Evolutionary conservation across 2,888 invertebrate genomes (phyloP).

Genomic region (Digitonthophagus gazella): DNA sequence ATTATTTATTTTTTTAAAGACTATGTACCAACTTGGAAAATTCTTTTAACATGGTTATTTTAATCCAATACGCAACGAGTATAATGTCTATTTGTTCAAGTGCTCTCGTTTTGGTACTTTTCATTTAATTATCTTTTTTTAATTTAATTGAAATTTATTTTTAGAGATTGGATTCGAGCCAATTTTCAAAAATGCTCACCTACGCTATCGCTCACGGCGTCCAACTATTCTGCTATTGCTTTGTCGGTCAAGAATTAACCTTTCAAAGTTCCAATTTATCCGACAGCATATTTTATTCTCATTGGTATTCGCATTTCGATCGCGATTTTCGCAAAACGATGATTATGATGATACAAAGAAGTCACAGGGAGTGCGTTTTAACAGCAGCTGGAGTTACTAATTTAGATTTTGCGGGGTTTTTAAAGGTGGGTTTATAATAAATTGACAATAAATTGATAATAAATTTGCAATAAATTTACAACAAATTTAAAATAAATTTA

Average conservation of each 20-base stretch:
- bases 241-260: conserved; percentile 20
- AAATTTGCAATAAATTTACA: no score
- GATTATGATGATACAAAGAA: conserved; percentile 25
- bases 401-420: conserved; percentile 20
- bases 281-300: conserved; percentile 23
- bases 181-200: conserved; percentile 23
- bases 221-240: conserved; percentile 24
- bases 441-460: no score
- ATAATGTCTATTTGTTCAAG: conserved; percentile 32
- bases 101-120: conserved; percentile 25
- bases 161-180: conserved; percentile 24
- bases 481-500: no score
- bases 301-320: conserved; percentile 23
- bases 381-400: conserved; percentile 25
- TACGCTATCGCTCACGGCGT: conserved; percentile 19
- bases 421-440: conserved; percentile 19
- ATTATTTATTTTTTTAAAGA: conserved; percentile 25
- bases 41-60: conserved; percentile 28
- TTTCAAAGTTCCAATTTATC: conserved; percentile 22
- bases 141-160: conserved; percentile 6
- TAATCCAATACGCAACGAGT: conserved; percentile 31
- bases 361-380: conserved; percentile 19
- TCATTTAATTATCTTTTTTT: neutral
- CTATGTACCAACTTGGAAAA: conserved; percentile 31
- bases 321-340: conserved; percentile 21